phyloP scores from a whole-genome alignment of 1,140 invertebrate species.

The Megalopta genalis region DNA sequence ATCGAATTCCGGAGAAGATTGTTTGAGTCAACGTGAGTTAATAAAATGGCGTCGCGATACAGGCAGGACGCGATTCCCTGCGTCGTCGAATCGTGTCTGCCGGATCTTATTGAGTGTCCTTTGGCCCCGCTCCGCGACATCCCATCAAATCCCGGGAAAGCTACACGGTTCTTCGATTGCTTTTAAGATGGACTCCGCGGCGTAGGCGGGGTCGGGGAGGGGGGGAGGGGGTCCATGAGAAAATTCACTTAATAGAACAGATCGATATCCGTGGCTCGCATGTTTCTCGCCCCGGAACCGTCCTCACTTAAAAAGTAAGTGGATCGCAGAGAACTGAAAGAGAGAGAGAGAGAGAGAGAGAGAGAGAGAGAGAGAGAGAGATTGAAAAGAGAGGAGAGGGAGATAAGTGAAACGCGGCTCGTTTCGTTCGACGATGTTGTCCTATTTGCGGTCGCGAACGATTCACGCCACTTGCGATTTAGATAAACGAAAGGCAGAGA shows the following conservation, averaged over 20 bases:
- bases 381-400: conserved; percentile 1
- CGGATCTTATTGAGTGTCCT: conserved; percentile 21
- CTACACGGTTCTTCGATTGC: conserved; percentile 40
- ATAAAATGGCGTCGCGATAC: not conserved
- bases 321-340: conserved; percentile 32
- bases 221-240: conserved; percentile 26
- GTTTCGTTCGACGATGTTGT: conserved; percentile 45
- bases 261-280: conserved; percentile 40
- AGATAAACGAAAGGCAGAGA: conserved; percentile 29
- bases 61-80: not conserved
- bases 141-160: conserved; percentile 38
- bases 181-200: conserved; percentile 8
- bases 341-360: not conserved
- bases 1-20: not conserved
- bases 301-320: conserved; percentile 42
- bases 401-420: conserved; percentile 46
- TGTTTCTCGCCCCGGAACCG: conserved; percentile 44
- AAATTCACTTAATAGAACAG: conserved; percentile 44
- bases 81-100: not conserved
- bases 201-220: not conserved
- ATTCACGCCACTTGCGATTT: conserved; percentile 29
- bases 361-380: not conserved
- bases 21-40: not conserved
- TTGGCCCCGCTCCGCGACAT: conserved; percentile 13
- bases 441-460: conserved; percentile 38